These are phyloP conservation scores for Thymelicus acteon DNA, from an alignment of 2,888 invertebrate species.

Conservation along the genomic window DNA sequence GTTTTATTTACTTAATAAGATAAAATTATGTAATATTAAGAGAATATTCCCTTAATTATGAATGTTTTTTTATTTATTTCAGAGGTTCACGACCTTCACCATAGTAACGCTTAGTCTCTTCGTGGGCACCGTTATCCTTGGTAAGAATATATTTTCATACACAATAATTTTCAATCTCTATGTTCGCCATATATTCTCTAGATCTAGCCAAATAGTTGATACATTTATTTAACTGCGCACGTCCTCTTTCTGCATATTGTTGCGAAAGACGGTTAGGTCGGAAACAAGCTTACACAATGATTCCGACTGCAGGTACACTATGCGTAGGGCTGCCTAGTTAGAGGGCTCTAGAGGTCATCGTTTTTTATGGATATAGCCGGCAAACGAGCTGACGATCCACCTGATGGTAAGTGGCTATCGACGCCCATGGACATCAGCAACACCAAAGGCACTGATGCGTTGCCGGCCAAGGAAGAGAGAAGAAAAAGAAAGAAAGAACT, in stretches of 20 bases:
- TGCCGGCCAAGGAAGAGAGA: no score
- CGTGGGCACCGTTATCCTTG: constrained; percentile 96
- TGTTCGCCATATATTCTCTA: neutral
- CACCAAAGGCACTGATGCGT: no score
- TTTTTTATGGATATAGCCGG: no score
- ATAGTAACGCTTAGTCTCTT: constrained; percentile 96
- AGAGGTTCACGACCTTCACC: constrained; percentile 96
- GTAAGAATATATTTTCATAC: constrained; percentile 82
- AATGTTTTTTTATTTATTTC: constrained; percentile 62
- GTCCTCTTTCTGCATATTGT: constrained; percentile 35
- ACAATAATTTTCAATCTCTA: neutral
- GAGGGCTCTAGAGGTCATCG: neutral
- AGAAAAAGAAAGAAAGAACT: no score
- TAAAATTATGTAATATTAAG: no score
- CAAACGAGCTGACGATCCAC: no score
- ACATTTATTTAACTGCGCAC: constrained; percentile 26
- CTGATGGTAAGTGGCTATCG: no score
- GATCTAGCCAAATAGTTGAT: neutral
- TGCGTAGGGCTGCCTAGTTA: neutral
- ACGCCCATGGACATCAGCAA: no score
- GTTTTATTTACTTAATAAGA: no score
- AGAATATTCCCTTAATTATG: neutral
- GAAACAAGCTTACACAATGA: constrained; percentile 31
- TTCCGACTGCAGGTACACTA: neutral
- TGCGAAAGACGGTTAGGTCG: constrained; percentile 27